phyloP scores from a whole-genome alignment of 2,797 vertebrate genomes.

The Hyperoplus immaculatus region DNA sequence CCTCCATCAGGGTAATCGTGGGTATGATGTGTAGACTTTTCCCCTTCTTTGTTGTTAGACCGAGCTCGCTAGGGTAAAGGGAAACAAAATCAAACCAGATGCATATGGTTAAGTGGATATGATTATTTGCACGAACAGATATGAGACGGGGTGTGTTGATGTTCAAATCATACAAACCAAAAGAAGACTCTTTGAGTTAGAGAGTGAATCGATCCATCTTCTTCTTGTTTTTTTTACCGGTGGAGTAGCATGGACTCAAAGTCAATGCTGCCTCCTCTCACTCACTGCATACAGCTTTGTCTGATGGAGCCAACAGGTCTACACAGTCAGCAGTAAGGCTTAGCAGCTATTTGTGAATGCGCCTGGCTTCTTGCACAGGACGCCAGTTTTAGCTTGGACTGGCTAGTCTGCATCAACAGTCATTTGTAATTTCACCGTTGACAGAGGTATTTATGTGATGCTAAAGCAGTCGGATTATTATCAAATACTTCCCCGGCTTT shows the following conservation, averaged over 20 bases:
- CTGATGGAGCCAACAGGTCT: conserved; percentile 19
- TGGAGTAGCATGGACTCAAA: background rate
- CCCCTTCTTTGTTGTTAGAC: no score
- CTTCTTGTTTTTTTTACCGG: background rate
- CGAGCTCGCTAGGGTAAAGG: no score
- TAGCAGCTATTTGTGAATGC: conserved; percentile 1
- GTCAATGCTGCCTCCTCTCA: background rate
- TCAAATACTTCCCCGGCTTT: background rate
- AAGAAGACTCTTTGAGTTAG: no score
- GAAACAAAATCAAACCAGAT: no score
- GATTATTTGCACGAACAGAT: no score
- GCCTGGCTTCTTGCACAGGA: background rate
- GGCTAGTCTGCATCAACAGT: background rate
- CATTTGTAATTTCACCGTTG: background rate
- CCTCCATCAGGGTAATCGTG: background rate
- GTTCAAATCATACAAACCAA: no score
- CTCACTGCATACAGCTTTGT: background rate
- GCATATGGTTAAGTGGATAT: no score
- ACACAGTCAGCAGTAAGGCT: conserved; percentile 11
- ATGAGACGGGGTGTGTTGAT: no score
- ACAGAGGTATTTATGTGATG: background rate
- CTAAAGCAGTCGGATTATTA: background rate
- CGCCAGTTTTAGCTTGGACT: background rate
- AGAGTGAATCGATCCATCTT: background rate
- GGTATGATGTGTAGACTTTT: background rate